Base-by-base conservation (phyloP, 2,797 vertebrate genomes). In the Cheirogaleus major region DNA sequence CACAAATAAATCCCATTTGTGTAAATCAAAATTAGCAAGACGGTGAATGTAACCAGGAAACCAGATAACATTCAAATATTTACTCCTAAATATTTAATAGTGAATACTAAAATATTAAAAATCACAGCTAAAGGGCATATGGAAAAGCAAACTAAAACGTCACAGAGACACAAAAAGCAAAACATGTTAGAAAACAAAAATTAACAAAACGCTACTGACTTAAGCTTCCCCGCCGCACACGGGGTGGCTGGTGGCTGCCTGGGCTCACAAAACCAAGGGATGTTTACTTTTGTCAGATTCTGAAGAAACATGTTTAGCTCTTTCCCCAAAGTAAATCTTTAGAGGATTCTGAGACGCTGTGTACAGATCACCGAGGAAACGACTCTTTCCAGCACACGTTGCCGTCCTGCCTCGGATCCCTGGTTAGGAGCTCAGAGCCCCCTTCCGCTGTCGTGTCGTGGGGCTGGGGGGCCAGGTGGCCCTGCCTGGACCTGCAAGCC, bases 91-190 rank as follows among this genome's bases (percentile, higher is more conserved):
- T 57, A 52, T 17, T 27, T 41, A 63, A 85, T 3, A 5, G 61
- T 35, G 48, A 70, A 35, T 32, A 50, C n/a, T n/a, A 38, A 85
- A 89, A 72, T 67, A 76, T 32, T 72, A 27, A 25, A n/a, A 67
- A 20, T 15, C n/a, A 50, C 22, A 30, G 18, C 52, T 1, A 20
- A 13, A 20, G 3, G 15, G 11, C 4, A 18, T 1, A 0, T 0
- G 32, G 61, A 48, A 69, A 89, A 52, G 70, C 13, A 55, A 43
- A 20, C 4, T 3, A 9, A 13, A 32, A 23, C 7, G 1, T 41
- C 5, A 32, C 22, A 41, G 43, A 23, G 91, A 41, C 45, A 11
- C 27, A 6, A 27, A 38, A 61, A 35, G 18, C 15, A 41, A 57
- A n/a, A 25, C 6, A 20, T 38, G 50, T 23, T 30, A 18, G 3